Conservation (phyloP, 2,113 vertebrate genomes). For the Phodopus roborovskii region DNA sequence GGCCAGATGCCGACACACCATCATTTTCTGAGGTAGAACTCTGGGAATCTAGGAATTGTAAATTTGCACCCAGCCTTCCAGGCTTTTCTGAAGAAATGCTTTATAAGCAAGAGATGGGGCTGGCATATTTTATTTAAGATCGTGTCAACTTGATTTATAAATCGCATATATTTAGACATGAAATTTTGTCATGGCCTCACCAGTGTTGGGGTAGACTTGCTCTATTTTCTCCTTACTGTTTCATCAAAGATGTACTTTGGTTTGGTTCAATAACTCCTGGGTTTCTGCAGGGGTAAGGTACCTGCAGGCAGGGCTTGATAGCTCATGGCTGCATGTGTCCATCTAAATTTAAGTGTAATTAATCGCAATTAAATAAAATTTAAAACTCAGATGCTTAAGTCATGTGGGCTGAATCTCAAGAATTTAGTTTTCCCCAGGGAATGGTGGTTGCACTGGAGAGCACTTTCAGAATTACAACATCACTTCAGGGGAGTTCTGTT, state of each 20-base stretch:
- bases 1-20: too few species aligned
- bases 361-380: not conserved
- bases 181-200: not conserved
- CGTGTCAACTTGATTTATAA: not conserved
- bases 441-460: not conserved
- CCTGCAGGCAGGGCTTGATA: not conserved
- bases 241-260: not conserved
- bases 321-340: too few species aligned
- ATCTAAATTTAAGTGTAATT: not conserved
- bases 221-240: not conserved
- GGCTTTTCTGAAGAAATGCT: not conserved
- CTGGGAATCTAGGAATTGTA: not conserved
- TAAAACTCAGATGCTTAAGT: not conserved
- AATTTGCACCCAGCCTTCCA: not conserved
- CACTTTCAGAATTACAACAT: accelerated
- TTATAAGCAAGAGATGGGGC: not conserved
- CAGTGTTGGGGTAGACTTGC: not conserved
- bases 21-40: not conserved
- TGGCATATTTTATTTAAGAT: not conserved
- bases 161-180: not conserved
- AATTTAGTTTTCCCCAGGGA: accelerated
- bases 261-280: not conserved
- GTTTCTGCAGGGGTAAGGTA: not conserved
- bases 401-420: too few species aligned
- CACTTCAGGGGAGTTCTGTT: not conserved